Evolutionary conservation across 2,797 vertebrate species (phyloP).

Genomic region (Lithobates sylvaticus): DNA sequence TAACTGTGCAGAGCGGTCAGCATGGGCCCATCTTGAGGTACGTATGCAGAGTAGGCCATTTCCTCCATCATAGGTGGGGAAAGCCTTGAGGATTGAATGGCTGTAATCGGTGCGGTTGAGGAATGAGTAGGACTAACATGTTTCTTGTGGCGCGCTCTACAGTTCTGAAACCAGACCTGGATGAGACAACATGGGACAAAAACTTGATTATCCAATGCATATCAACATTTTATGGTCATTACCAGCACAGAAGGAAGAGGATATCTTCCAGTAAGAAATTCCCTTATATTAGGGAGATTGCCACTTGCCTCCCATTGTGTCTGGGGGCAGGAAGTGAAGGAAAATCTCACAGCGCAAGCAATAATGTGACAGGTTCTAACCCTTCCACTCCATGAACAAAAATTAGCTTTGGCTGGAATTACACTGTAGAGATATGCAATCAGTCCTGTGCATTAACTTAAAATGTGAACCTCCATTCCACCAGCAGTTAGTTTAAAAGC

Average conservation of each 20-base stretch:
- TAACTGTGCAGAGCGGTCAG: constrained; percentile 91
- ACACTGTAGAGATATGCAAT: too few species aligned
- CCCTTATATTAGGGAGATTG: too few species aligned
- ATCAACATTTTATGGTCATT: background rate
- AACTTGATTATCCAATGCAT: background rate
- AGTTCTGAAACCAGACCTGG: constrained; percentile 98
- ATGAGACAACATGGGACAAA: background rate
- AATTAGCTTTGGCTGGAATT: too few species aligned
- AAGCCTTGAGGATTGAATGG: constrained; percentile 83
- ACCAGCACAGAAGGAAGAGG: background rate
- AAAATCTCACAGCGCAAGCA: too few species aligned
- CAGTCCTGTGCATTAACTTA: too few species aligned
- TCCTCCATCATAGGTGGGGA: constrained; percentile 89
- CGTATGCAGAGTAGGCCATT: constrained; percentile 88
- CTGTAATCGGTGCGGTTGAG: constrained; percentile 79
- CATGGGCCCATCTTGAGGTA: constrained; percentile 89
- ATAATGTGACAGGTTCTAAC: too few species aligned
- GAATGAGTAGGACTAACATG: constrained; percentile 92
- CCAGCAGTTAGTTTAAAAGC: too few species aligned
- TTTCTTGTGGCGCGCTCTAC: constrained; percentile 96
- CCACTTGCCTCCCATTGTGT: too few species aligned
- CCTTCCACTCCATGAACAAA: too few species aligned
- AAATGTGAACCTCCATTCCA: too few species aligned
- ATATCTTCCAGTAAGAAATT: too few species aligned
- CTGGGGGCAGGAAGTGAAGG: too few species aligned